phyloP scores from a whole-genome alignment of 2,888 invertebrate species.

The Adineta ricciae region DNA sequence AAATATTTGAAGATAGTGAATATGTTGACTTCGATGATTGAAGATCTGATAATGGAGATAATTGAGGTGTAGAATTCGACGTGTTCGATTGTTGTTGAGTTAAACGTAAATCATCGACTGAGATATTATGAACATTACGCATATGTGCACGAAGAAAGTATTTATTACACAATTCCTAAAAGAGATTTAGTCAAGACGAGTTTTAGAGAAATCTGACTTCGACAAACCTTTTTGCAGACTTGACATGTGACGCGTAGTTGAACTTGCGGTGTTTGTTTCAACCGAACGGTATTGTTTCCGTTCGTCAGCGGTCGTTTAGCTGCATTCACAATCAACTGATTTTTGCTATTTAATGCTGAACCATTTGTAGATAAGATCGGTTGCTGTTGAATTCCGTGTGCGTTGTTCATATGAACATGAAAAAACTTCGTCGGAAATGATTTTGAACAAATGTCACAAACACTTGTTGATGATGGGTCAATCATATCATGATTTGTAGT shows the following conservation, averaged over 20 bases:
- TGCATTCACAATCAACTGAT: constrained; percentile 30
- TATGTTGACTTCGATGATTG: background rate
- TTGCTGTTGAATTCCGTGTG: constrained; percentile 89
- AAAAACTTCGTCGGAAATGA: constrained; percentile 41
- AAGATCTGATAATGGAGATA: background rate
- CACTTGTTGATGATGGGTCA: background rate
- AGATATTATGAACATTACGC: constrained; percentile 43
- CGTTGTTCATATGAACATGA: constrained; percentile 92
- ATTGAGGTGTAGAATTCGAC: background rate
- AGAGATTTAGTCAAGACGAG: background rate
- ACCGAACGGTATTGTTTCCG: background rate
- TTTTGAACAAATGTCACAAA: constrained; percentile 36
- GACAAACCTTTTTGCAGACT: constrained; percentile 3
- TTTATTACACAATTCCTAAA: constrained; percentile 49
- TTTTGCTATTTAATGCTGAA: constrained; percentile 47
- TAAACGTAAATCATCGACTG: constrained; percentile 13
- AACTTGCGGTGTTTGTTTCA: constrained; percentile 6
- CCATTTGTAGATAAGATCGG: constrained; percentile 55
- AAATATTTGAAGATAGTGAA: background rate
- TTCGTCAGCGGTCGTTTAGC: background rate
- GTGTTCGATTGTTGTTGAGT: background rate
- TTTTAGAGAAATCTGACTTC: background rate
- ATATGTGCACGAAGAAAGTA: constrained; percentile 50
- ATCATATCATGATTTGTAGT: background rate
- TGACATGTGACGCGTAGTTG: constrained; percentile 16